Conservation (phyloP, 2,888 invertebrate species). For the Volucella inflata region DNA sequence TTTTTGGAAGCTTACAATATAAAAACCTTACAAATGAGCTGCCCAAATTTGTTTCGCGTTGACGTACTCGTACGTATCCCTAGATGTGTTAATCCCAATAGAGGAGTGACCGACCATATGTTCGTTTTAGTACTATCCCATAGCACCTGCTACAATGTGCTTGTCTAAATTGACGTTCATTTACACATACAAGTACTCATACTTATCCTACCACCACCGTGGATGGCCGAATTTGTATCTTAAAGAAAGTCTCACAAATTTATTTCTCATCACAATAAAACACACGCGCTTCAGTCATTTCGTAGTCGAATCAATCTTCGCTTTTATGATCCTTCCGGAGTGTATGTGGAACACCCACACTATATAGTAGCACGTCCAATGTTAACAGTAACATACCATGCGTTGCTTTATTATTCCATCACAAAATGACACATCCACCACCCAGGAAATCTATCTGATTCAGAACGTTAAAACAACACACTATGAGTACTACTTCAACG, state of each 20-base stretch:
- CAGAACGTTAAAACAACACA: slow-evolving; percentile 14
- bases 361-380: neutral
- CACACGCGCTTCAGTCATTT: slow-evolving; percentile 60
- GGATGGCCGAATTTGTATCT: neutral
- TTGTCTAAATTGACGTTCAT: no score
- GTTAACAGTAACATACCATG: slow-evolving; percentile 14
- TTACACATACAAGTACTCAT: no score
- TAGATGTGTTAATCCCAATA: no score
- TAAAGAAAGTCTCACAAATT: slow-evolving; percentile 42
- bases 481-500: neutral
- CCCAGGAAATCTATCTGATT: slow-evolving; percentile 20
- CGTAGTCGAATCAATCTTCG: slow-evolving; percentile 59
- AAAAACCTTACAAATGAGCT: no score
- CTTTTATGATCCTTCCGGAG: slow-evolving; percentile 34
- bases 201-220: no score
- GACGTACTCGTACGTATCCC: no score
- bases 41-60: no score
- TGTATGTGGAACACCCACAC: neutral
- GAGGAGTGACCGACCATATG: no score
- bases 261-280: slow-evolving; percentile 62
- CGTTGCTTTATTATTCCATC: slow-evolving; percentile 59
- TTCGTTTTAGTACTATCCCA: no score
- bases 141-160: no score
- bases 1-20: no score
- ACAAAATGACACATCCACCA: slow-evolving; percentile 33